Percentiles rank a stretch among this genome's conserved stretches.
Evolutionary conservation across 2,888 invertebrate genomes (phyloP).

Genomic region (Watsonalla binaria): DNA sequence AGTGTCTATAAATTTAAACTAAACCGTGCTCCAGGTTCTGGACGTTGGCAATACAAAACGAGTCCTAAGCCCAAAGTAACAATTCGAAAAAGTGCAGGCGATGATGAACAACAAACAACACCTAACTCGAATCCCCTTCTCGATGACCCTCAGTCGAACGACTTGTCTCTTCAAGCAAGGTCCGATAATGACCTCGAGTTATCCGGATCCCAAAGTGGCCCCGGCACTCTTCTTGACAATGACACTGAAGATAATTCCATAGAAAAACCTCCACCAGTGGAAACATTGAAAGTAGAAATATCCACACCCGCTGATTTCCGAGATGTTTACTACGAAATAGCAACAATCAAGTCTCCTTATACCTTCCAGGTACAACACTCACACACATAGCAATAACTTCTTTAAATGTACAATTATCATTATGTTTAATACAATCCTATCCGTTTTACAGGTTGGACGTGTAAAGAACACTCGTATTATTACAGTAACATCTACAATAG

Average conservation of each 20-base stretch:
- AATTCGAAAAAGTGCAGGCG: constrained; percentile 83
- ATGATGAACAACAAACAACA: constrained; percentile 72
- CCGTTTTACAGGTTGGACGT: constrained; percentile 84
- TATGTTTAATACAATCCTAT: constrained; percentile 1
- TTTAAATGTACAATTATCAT: constrained; percentile 3
- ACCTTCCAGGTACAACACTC: constrained; percentile 86
- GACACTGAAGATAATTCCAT: constrained; percentile 82
- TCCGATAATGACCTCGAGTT: constrained; percentile 84
- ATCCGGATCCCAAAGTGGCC: constrained; percentile 83
- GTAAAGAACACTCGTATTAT: constrained; percentile 92
- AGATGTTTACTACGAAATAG: constrained; percentile 92
- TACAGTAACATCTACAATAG: constrained; percentile 91
- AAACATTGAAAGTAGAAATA: constrained; percentile 92
- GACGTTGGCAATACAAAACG: constrained; percentile 95
- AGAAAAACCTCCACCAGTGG: constrained; percentile 82
- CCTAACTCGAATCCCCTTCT: constrained; percentile 62
- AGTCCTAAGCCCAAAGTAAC: constrained; percentile 91
- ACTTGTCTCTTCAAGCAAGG: constrained; percentile 76
- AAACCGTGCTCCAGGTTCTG: constrained; percentile 88
- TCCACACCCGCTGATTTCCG: constrained; percentile 92
- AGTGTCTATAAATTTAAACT: constrained; percentile 89
- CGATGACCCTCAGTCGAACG: constrained; percentile 71
- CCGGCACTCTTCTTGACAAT: constrained; percentile 80
- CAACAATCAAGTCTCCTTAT: constrained; percentile 93
- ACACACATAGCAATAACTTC: constrained; percentile 1